phyloP scores from a whole-genome alignment of 2,113 vertebrate genomes.

The Vidua macroura region DNA sequence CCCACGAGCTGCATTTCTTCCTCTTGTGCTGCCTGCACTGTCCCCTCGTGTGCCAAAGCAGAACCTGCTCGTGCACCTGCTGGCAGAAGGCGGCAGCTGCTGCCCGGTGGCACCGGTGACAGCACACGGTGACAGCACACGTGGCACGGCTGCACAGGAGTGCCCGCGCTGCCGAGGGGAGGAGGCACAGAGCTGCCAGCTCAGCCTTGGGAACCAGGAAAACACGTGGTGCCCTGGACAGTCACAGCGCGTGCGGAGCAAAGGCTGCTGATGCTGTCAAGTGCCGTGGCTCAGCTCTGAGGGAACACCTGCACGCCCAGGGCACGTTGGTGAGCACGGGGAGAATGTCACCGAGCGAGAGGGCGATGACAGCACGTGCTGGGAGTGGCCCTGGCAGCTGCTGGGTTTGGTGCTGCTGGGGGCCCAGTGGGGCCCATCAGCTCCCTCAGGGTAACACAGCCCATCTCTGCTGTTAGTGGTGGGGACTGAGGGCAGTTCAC shows the following conservation, averaged over 20 bases:
- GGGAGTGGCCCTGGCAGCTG: neutral
- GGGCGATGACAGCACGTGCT: neutral
- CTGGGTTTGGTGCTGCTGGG: fast-evolving
- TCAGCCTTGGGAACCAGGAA: neutral
- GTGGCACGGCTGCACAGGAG: neutral
- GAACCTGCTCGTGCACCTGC: neutral
- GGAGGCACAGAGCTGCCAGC: conserved; percentile 12
- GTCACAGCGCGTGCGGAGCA: fast-evolving
- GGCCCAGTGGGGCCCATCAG: neutral
- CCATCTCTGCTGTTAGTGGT: neutral
- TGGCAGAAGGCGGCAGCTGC: neutral
- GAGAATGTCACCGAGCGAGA: neutral
- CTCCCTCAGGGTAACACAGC: neutral
- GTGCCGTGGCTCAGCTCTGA: neutral
- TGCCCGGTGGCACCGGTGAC: neutral
- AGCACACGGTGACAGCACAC: neutral
- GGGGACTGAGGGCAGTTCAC: neutral
- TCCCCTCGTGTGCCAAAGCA: neutral
- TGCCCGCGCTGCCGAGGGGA: fast-evolving
- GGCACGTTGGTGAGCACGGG: neutral
- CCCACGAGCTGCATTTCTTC: neutral
- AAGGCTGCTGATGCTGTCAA: neutral
- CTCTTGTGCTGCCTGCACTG: neutral
- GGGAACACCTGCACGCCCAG: neutral
- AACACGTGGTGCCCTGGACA: fast-evolving